A percentile compares a stretch with the other conserved stretches of the same genome.
These are phyloP conservation scores for Xyliphius kryptos DNA, from an alignment of 2,113 vertebrate genomes.

Conservation along the genomic window DNA sequence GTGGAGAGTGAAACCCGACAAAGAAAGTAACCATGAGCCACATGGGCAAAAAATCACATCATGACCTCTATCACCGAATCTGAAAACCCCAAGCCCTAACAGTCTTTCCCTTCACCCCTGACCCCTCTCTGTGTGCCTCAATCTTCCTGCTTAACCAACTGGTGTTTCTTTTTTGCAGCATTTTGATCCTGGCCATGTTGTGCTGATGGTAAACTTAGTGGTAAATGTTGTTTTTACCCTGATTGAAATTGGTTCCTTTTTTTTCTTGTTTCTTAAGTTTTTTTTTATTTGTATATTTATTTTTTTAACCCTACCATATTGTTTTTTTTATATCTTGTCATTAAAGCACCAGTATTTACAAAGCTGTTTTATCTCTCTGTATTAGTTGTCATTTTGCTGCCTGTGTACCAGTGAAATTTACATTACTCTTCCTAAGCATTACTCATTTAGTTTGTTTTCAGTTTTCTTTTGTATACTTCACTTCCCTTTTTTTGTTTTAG, in stretches of 20 bases:
- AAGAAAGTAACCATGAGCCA: conserved; percentile 16
- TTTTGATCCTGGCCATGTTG: conserved; percentile 99
- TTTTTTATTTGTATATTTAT: conserved; percentile 47
- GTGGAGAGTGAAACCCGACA: conserved; percentile 42
- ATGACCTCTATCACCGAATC: conserved; percentile 60
- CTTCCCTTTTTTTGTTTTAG: conserved; percentile 78
- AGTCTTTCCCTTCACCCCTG: conserved; percentile 61
- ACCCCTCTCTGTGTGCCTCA: conserved; percentile 81
- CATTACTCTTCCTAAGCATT: conserved; percentile 59
- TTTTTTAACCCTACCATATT: conserved; percentile 31
- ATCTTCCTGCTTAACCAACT: conserved; percentile 99
- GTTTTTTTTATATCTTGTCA: conserved; percentile 81
- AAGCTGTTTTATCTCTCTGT: conserved; percentile 83
- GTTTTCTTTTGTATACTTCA: conserved; percentile 70
- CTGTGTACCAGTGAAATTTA: conserved; percentile 81
- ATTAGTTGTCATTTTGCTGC: conserved; percentile 98
- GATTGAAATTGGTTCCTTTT: conserved; percentile 75
- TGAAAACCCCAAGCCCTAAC: conserved; percentile 52
- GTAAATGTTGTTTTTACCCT: conserved; percentile 99
- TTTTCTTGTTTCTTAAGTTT: conserved; percentile 54
- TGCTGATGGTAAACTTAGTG: conserved; percentile 99
- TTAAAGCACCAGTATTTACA: conserved; percentile 97
- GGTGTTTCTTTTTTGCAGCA: conserved; percentile 99
- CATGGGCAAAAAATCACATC: conserved; percentile 33
- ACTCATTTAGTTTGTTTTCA: conserved; percentile 66